Base-by-base conservation (phyloP, 2,113 vertebrate genomes). In the Thinocorus orbignyianus region DNA sequence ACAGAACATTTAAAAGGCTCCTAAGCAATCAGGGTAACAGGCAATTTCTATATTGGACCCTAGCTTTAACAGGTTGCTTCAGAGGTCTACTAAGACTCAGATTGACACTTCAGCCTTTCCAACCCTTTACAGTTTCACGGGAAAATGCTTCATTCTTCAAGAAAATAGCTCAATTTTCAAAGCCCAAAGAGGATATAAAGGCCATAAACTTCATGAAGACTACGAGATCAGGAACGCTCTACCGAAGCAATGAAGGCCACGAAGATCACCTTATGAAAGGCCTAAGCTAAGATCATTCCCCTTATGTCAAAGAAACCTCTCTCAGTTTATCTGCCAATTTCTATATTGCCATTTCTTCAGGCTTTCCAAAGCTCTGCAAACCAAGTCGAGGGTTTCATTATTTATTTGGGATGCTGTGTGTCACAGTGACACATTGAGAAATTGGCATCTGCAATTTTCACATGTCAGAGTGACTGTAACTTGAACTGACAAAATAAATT, bases 401-500 rank as follows among this genome's bases (percentile, higher is more conserved):
- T 96, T 97, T 97, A 93, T 89, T 81, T 89, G 73, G 90, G 77
- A 86, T 90, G 91, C 71, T 92, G 48, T 33, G 37, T 92, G 85
- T 95, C 93, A 90, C 91, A 92, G 54, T 96, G 87, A 94, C 80
- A 92, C 79, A 87, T 35, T 83, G 74, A 95, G 90, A 96, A 95
- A 89, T 68, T 91, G 80, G 49, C 92, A 92, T 93, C 93, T 96
- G 81, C 96, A 93, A 95, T 96, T 97, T 93, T 95, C 91, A 97
- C 78, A 88, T 94, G 92, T 94, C 88, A 92, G 93, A 91, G 90
- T 71, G 87, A 97, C 93, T 92, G 92, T 83, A 95, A 91, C 76
- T 92, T 95, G 94, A 97, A 83, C 91, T 96, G 91, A 95, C 64
- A 96, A 92, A 97, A 91, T 95, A 90, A 96, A 96, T 93, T 97